Conservation (phyloP, 2,797 vertebrate species). For the Oryzias sinensis region DNA sequence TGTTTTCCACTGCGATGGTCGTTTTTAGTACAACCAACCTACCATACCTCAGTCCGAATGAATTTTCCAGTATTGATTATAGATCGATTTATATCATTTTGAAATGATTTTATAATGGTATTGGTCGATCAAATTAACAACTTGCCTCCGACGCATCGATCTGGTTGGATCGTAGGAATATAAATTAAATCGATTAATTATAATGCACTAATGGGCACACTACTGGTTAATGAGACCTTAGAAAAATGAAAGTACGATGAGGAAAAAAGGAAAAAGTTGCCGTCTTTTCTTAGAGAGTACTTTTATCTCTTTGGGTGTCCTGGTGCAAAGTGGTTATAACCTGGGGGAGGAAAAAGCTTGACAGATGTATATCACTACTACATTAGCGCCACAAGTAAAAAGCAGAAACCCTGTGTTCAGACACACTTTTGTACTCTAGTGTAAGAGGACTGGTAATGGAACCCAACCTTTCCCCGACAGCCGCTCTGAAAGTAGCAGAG, state of each 20-base stretch:
- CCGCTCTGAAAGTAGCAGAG: constrained; percentile 32
- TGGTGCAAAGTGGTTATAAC: constrained; percentile 5
- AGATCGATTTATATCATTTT: too few species aligned
- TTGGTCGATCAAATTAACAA: too few species aligned
- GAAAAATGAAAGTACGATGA: constrained; percentile 74
- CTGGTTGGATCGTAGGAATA: too few species aligned
- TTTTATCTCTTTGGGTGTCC: constrained; percentile 16
- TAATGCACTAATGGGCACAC: constrained; percentile 74
- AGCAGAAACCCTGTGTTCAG: constrained; percentile 2
- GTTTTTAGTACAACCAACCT: too few species aligned
- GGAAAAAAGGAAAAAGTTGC: constrained; percentile 59
- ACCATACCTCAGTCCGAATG: too few species aligned
- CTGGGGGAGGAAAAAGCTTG: constrained; percentile 12
- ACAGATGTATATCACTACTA: constrained; percentile 1
- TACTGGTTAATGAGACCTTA: constrained; percentile 76
- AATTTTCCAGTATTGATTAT: too few species aligned
- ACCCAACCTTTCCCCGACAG: constrained; percentile 39
- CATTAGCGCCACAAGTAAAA: too few species aligned
- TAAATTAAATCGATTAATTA: constrained; percentile 33
- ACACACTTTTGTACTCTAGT: constrained; percentile 1
- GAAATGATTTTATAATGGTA: too few species aligned
- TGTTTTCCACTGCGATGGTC: too few species aligned
- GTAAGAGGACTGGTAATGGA: too few species aligned
- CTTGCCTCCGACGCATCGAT: too few species aligned
- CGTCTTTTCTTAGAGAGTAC: constrained; percentile 27